Evolutionary conservation across 2,113 vertebrate species (phyloP), one percentile per base, ranked within the genome.

Genomic region (Atlantisia rogersi): DNA sequence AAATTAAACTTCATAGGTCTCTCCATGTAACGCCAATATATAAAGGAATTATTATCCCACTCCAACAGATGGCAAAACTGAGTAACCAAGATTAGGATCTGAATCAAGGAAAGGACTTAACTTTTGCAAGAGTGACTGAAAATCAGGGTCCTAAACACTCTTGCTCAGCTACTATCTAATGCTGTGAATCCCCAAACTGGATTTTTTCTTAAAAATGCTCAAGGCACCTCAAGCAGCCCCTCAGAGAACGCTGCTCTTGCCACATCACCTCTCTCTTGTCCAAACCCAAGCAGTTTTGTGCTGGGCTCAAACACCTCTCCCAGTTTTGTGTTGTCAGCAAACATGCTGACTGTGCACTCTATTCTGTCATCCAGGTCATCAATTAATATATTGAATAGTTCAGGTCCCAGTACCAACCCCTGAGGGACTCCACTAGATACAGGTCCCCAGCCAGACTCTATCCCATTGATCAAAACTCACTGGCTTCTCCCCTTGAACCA

Each of bases 31-130:
- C 60, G 68, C 24, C 31, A 87, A 44, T 50, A 78, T 48, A 35
- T 25, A 75, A 52, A 92, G 26, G 42, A 89, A 25, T 68, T 88
- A 59, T 67, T 77, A 59, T 65, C 91, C 83, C 26, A 53, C 26
- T 89, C 53, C 74, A 84, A 91, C 42, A 84, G 86, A 76, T 82
- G 86, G 65, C 58, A 95, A 95, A 89, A 87, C 48, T 75, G 26
- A 91, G 86, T 89, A 92, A 92, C 48, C 24, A 71, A 68, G 85
- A 70, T 63, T 50, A 71, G 75, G 67, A 56, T 56, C 56, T 71
- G 71, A 78, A 70, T 84, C 15, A 14, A 42, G n/a, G 31, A 90
- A 58, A 20, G 78, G 58, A 87, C 39, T 15, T 65, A 42, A 75
- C 32, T 22, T 48, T 26, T 75, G 31, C n/a, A 86, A 42, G 22